These are phyloP conservation scores for Chirona hameri DNA, from an alignment of 2,888 invertebrate genomes.

Conservation along the genomic window DNA sequence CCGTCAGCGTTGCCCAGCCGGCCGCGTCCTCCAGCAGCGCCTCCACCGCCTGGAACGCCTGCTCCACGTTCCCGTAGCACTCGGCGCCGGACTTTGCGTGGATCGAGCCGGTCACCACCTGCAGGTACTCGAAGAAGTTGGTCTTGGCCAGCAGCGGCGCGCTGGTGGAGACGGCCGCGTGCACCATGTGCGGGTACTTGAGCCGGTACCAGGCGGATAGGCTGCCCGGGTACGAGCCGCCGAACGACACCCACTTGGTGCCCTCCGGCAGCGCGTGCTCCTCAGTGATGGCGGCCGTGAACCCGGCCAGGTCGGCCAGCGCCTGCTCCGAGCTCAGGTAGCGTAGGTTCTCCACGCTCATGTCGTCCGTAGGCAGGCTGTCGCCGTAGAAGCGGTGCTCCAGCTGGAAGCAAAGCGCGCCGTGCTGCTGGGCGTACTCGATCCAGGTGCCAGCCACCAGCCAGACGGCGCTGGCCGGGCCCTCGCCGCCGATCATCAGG, in stretches of 20 bases:
- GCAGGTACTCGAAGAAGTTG: constrained; percentile 79
- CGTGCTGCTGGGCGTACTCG: constrained; percentile 50
- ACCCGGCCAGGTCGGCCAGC: constrained; percentile 76
- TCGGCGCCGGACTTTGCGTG: constrained; percentile 63
- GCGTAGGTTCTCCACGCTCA: constrained; percentile 70
- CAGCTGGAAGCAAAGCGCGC: constrained; percentile 77
- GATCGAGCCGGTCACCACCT: constrained; percentile 67
- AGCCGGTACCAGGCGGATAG: constrained; percentile 82
- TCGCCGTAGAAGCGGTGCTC: constrained; percentile 93
- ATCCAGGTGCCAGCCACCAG: constrained; percentile 84
- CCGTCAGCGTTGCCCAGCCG: constrained; percentile 68
- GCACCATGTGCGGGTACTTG: constrained; percentile 79
- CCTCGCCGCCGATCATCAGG: constrained; percentile 92
- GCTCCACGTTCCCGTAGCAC: constrained; percentile 64
- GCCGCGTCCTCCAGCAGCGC: constrained; percentile 58
- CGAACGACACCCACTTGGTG: constrained; percentile 85
- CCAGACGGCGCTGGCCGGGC: constrained; percentile 72
- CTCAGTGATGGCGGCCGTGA: constrained; percentile 68
- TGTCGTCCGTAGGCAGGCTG: constrained; percentile 73
- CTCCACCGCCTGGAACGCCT: constrained; percentile 64
- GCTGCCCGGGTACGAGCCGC: constrained; percentile 92
- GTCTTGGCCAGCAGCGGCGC: constrained; percentile 81
- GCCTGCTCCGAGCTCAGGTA: constrained; percentile 63
- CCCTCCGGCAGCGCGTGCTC: constrained; percentile 57
- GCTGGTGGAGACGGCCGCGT: constrained; percentile 82